Evolutionary conservation across 2,113 vertebrate species (phyloP).

Genomic region (Corythornis cristatus): DNA sequence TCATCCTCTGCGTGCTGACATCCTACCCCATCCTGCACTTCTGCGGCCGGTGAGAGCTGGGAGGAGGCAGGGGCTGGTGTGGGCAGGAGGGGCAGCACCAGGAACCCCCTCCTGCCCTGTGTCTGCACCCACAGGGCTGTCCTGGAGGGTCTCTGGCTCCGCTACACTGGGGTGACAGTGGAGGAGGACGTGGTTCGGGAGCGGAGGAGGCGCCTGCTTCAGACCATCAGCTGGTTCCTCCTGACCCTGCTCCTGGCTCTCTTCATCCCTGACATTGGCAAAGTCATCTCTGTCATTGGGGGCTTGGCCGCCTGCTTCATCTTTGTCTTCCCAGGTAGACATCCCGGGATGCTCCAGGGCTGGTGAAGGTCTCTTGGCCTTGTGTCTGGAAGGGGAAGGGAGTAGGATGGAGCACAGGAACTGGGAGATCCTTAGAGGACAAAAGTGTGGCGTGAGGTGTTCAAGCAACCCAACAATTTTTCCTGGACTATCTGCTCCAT

Average conservation of each 20-base stretch:
- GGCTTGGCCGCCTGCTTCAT: constrained; percentile 97
- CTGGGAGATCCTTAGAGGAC: background rate
- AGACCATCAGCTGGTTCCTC: constrained; percentile 90
- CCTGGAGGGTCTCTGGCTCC: constrained; percentile 94
- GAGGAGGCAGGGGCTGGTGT: background rate
- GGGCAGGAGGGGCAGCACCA: fast-evolving
- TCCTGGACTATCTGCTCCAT: background rate
- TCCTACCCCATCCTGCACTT: constrained; percentile 98
- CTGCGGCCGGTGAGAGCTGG: constrained; percentile 86
- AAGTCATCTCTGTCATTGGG: constrained; percentile 93
- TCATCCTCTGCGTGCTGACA: constrained; percentile 91
- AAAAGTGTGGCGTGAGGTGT: background rate
- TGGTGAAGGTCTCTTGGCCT: background rate
- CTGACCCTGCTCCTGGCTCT: constrained; percentile 91
- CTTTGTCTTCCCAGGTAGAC: constrained; percentile 91
- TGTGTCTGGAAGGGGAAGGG: background rate
- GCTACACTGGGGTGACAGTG: constrained; percentile 85
- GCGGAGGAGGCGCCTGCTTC: constrained; percentile 83
- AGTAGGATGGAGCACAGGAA: background rate
- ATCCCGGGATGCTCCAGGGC: background rate
- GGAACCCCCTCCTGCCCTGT: background rate
- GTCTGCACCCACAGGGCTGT: constrained; percentile 81
- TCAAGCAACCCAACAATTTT: background rate
- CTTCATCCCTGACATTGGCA: constrained; percentile 95
- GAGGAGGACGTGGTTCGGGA: constrained; percentile 90